A percentile compares a stretch with the other conserved stretches of the same genome.
Evolutionary conservation across 2,797 vertebrate genomes (phyloP).

Genomic region (Nyctalus aviator): DNA sequence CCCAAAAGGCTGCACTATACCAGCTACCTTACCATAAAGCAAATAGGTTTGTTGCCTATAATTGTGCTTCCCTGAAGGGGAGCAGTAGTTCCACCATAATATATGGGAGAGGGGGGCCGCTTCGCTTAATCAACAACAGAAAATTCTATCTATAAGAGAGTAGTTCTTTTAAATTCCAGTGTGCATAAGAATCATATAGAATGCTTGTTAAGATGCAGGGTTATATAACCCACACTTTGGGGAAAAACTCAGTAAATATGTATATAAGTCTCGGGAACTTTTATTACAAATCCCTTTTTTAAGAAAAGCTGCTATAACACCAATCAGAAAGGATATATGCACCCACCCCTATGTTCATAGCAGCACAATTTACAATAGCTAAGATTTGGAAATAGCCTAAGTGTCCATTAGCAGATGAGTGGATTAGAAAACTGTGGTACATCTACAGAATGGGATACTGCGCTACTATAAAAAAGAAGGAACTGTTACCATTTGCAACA

Average conservation of each 20-base stretch:
- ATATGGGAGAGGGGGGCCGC: neutral
- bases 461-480: too few species aligned
- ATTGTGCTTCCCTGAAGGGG: neutral
- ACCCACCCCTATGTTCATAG: too few species aligned
- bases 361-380: too few species aligned
- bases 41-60: conserved; percentile 12
- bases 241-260: neutral
- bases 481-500: too few species aligned
- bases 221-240: conserved; percentile 18
- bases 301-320: conserved; percentile 57
- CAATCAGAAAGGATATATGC: too few species aligned
- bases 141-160: conserved; percentile 12
- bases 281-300: conserved; percentile 53
- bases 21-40: conserved; percentile 34
- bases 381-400: too few species aligned
- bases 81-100: neutral
- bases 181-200: conserved; percentile 12
- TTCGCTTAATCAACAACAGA: conserved; percentile 47
- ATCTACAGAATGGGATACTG: too few species aligned
- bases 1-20: conserved; percentile 15
- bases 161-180: conserved; percentile 22
- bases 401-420: too few species aligned
- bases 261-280: neutral
- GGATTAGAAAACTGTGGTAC: too few species aligned
- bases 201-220: conserved; percentile 39